These are phyloP conservation scores for Bombus consobrinus DNA, from an alignment of 1,140 invertebrate species.

Conservation along the genomic window DNA sequence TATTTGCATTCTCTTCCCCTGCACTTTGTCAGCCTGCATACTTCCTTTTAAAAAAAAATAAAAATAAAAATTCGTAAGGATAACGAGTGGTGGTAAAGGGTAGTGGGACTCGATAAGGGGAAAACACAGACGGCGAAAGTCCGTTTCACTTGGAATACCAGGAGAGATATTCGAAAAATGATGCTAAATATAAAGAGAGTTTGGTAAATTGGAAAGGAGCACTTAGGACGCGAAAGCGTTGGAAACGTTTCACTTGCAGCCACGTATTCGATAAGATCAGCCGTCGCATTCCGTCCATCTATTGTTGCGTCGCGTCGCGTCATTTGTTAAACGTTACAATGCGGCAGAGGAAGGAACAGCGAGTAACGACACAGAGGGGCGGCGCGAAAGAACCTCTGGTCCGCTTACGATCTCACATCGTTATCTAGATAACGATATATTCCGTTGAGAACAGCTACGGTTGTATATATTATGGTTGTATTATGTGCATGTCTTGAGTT, in stretches of 20 bases:
- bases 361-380: neutral
- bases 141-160: neutral
- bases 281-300: conserved; percentile 42
- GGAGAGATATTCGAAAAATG: neutral
- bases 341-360: conserved; percentile 13
- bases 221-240: conserved; percentile 2
- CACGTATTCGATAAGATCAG: conserved; percentile 43
- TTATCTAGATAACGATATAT: neutral
- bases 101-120: neutral
- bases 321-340: conserved; percentile 43
- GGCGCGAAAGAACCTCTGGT: neutral
- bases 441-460: neutral
- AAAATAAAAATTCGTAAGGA: neutral
- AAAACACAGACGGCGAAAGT: neutral
- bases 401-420: conserved; percentile 5
- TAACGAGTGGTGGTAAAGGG: neutral
- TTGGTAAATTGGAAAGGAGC: neutral
- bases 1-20: neutral
- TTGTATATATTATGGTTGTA: neutral
- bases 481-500: neutral
- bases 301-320: conserved; percentile 43
- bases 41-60: neutral
- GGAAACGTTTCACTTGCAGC: conserved; percentile 38
- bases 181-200: neutral
- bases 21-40: neutral